A percentile compares a stretch with the other conserved stretches of the same genome.
Conservation (phyloP, 2,797 vertebrate species). For the Cheirogaleus major region DNA sequence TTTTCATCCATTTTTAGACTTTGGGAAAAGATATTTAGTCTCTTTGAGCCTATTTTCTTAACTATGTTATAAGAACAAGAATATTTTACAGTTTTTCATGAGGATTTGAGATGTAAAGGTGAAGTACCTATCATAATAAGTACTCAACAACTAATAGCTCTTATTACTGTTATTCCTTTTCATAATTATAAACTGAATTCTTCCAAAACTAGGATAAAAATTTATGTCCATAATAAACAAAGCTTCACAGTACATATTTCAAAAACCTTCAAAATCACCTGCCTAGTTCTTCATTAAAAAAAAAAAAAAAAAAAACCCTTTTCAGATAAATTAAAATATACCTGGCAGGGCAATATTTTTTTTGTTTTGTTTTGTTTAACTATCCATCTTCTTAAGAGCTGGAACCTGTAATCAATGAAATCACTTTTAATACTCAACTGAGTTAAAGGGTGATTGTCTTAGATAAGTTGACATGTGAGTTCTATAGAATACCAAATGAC, state of each 20-base stretch:
- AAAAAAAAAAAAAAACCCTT: background rate
- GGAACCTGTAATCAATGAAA: background rate
- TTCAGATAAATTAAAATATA: constrained; percentile 4
- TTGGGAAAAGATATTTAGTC: background rate
- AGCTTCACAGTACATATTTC: constrained; percentile 15
- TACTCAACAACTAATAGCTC: background rate
- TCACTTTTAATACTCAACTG: constrained; percentile 29
- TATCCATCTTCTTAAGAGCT: background rate
- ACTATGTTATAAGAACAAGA: constrained; percentile 27
- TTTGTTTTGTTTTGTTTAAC: constrained; percentile 4
- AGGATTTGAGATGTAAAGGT: constrained; percentile 24
- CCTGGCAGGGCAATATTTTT: background rate
- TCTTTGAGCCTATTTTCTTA: constrained; percentile 26
- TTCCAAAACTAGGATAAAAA: constrained; percentile 21
- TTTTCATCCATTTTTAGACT: constrained; percentile 42
- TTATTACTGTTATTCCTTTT: constrained; percentile 20
- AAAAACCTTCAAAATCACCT: constrained; percentile 20
- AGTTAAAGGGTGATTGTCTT: constrained; percentile 13
- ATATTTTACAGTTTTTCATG: constrained; percentile 43
- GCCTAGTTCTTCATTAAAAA: background rate
- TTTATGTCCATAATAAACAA: constrained; percentile 37
- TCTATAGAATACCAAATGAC: background rate
- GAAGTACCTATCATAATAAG: constrained; percentile 17
- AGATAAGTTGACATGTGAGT: background rate
- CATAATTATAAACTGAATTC: constrained; percentile 45